Evolutionary conservation across 2,797 vertebrate genomes (phyloP).

Genomic region (Paratrypauchen microcephalus): DNA sequence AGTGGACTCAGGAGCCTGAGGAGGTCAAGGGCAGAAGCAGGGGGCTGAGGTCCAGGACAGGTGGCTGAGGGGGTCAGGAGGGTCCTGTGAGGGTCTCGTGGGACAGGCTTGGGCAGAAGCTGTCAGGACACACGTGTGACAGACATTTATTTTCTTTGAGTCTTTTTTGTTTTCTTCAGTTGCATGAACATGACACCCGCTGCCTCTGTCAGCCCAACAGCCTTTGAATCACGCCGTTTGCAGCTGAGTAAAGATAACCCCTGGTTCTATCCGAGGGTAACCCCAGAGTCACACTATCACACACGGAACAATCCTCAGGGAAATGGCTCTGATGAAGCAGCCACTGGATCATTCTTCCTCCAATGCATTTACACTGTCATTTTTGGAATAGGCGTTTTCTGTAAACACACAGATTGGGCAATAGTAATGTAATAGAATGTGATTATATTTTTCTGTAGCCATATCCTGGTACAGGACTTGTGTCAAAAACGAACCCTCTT

Average conservation of each 20-base stretch:
- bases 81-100: background rate
- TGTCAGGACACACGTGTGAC: background rate
- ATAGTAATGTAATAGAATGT: background rate
- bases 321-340: background rate
- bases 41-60: background rate
- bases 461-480: background rate
- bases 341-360: background rate
- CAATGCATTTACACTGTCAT: background rate
- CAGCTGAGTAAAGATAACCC: conserved; percentile 14
- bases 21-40: background rate
- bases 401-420: background rate
- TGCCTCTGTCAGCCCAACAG: conserved; percentile 7
- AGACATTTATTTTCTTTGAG: conserved; percentile 11
- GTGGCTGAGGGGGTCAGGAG: background rate
- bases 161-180: conserved; percentile 14
- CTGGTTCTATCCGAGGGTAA: conserved; percentile 6
- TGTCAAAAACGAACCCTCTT: background rate
- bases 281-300: conserved; percentile 4
- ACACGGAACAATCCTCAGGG: background rate
- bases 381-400: background rate
- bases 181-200: conserved; percentile 1
- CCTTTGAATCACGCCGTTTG: conserved; percentile 11
- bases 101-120: conserved; percentile 3
- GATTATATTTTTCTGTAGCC: background rate
- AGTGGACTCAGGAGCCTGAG: too few relatives aligned